Evolutionary conservation across 2,888 invertebrate species (phyloP), one percentile per base, ranked within the genome.

Genomic region (Ephialtes manifestator): DNA sequence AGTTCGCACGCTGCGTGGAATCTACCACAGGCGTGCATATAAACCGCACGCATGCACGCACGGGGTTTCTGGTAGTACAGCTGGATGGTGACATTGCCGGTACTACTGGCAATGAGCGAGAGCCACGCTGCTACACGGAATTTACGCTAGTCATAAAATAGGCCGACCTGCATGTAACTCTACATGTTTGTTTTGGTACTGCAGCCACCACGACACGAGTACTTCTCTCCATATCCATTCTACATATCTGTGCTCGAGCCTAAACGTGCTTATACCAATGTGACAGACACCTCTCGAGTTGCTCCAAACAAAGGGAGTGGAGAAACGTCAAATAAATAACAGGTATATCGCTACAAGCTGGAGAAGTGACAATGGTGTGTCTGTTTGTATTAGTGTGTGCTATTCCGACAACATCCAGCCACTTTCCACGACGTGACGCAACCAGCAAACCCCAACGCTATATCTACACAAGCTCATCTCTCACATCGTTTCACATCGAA

Each of bases 1-100:
- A 79, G 79, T 79, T 71, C 58, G 79, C 60, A 71, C 71, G 71
- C 60, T 35, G 24, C 63, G 35, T 46, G 71, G 60, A 71, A 79
- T 71, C 18, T 51, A 79, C 71, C 79, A 39, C 70, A 79, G 79
- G 71, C 71, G 60, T 63, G 46, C 31, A 63, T 71, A 79, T 60
- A 63, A 71, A 79, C 79, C 63, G 70, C 70, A 63, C 63, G 60
- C 70, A 63, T 71, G 63, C 60, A 79, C 48, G 28, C 48, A n/a
- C n/a, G n/a, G n/a, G n/a, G 51, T 18, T 20, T 20, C 31, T 76
- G 65, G 20, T 63, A 65, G 20, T 63, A 65, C 48, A 39, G 35
- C 31, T 18, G 7, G 43, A 75, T 63, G 63, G 20, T 39, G 63
- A 7, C 35, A 15, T n/a, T 18, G 28, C 35, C 24, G 18, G 46